A percentile compares a stretch with the other conserved stretches of the same genome.
These are phyloP conservation scores for Lasiommata megera DNA, from an alignment of 2,888 invertebrate genomes.

Conservation along the genomic window DNA sequence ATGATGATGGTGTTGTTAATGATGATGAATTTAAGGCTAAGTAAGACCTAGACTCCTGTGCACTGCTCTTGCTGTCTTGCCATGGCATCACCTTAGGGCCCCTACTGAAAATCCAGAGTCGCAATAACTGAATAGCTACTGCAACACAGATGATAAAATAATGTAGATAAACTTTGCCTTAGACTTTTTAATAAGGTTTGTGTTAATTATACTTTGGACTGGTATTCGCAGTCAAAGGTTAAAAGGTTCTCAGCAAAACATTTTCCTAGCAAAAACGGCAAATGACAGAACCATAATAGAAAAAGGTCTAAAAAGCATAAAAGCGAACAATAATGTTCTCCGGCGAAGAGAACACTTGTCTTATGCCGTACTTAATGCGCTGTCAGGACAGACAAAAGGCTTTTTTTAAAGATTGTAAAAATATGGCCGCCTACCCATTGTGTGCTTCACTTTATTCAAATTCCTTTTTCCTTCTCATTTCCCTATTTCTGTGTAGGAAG, in stretches of 20 bases:
- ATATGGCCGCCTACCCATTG: constrained; percentile 67
- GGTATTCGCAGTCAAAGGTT: constrained; percentile 5
- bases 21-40: too few species aligned
- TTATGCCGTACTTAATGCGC: constrained; percentile 65
- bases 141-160: too few species aligned
- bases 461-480: constrained; percentile 70
- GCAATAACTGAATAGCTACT: too few species aligned
- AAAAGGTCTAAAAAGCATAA: constrained; percentile 44
- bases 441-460: constrained; percentile 59
- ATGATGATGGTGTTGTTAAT: too few species aligned
- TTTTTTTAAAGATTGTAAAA: constrained; percentile 65
- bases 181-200: too few species aligned
- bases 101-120: too few species aligned
- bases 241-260: constrained; percentile 7
- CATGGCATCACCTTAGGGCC: too few species aligned
- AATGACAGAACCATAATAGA: constrained; percentile 30
- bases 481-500: constrained; percentile 72
- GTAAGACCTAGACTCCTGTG: too few species aligned
- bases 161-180: too few species aligned
- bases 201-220: background rate
- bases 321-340: constrained; percentile 56
- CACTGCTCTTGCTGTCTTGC: too few species aligned
- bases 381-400: constrained; percentile 70
- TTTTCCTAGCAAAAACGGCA: constrained; percentile 20
- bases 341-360: constrained; percentile 66